These are phyloP conservation scores for Plemyria rubiginata DNA, from an alignment of 2,888 invertebrate species.

Conservation along the genomic window DNA sequence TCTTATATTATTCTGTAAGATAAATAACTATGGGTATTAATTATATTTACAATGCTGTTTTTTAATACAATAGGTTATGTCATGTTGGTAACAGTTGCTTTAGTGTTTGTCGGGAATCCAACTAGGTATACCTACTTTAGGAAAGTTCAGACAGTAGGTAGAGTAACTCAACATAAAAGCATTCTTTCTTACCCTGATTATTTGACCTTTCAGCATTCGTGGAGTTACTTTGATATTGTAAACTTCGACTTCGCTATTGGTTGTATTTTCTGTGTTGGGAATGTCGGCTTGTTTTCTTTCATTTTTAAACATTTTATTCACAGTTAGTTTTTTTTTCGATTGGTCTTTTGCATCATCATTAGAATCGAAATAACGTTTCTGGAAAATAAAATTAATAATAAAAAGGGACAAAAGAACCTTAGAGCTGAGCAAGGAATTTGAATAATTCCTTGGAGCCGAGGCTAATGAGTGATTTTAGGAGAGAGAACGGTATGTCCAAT, in stretches of 20 bases:
- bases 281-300: slow-evolving; percentile 17
- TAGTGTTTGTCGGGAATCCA: too few relatives aligned
- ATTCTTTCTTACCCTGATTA: slow-evolving; percentile 55
- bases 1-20: slow-evolving; percentile 33
- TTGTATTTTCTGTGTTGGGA: slow-evolving; percentile 13
- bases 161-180: background rate
- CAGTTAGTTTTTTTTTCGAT: slow-evolving; percentile 33
- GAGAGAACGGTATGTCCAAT: too few relatives aligned
- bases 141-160: background rate
- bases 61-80: too few relatives aligned
- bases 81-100: too few relatives aligned
- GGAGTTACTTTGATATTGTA: slow-evolving; percentile 69
- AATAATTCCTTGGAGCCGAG: too few relatives aligned
- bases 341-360: slow-evolving; percentile 41
- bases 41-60: too few relatives aligned
- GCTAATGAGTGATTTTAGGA: too few relatives aligned
- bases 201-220: slow-evolving; percentile 53
- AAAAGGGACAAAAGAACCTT: background rate
- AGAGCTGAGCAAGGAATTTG: too few relatives aligned
- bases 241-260: slow-evolving; percentile 57
- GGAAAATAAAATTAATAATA: slow-evolving; percentile 12
- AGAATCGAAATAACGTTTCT: slow-evolving; percentile 63
- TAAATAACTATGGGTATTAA: too few relatives aligned
- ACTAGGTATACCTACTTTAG: background rate
- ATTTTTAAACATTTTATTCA: slow-evolving; percentile 33